phyloP scores from a whole-genome alignment of 2,113 vertebrate species.

The Pavo muticus region DNA sequence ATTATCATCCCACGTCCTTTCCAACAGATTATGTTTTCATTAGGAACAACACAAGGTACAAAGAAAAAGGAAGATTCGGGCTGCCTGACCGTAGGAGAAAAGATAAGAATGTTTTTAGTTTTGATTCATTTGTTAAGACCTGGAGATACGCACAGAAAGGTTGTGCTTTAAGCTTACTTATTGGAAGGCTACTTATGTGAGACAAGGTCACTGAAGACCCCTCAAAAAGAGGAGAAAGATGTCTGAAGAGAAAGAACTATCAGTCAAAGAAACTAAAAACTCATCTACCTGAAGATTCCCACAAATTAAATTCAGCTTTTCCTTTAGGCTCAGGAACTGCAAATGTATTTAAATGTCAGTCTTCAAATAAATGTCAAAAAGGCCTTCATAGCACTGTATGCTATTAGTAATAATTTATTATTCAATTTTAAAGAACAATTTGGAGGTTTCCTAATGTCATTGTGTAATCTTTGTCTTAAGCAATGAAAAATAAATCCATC shows the following conservation, averaged over 20 bases:
- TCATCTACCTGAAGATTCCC: neutral
- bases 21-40: neutral
- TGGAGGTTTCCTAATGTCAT: neutral
- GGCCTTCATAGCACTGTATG: neutral
- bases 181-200: neutral
- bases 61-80: neutral
- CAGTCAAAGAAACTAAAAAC: neutral
- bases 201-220: neutral
- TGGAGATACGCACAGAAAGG: neutral
- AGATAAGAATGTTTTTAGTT: neutral
- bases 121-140: neutral
- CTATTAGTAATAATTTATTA: neutral
- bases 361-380: neutral
- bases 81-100: neutral
- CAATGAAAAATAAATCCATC: neutral
- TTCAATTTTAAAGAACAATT: neutral
- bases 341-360: neutral
- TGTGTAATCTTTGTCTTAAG: neutral
- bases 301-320: neutral
- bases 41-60: neutral
- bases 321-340: neutral
- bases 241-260: neutral
- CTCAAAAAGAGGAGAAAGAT: neutral
- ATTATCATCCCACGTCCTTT: neutral
- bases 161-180: neutral